phyloP scores from a whole-genome alignment of 2,797 vertebrate genomes.

The Hipposideros larvatus region DNA sequence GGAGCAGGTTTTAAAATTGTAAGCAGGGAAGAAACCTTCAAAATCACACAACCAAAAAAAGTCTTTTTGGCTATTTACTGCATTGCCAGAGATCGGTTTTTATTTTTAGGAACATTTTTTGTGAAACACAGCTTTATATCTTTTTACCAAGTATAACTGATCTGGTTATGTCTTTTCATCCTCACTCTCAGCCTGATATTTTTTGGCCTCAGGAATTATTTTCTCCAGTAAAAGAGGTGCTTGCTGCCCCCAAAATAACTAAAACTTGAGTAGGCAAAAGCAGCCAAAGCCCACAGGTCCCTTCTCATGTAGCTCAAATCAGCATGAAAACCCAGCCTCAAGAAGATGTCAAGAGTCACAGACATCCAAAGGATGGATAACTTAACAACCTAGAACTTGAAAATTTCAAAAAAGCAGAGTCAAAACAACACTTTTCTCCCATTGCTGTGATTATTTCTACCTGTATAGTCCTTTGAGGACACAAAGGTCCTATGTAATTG shows the following conservation, averaged over 20 bases:
- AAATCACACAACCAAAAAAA: constrained; percentile 62
- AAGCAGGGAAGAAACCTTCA: constrained; percentile 7
- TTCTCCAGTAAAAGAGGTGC: constrained; percentile 27
- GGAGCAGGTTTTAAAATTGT: neutral
- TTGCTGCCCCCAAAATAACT: neutral
- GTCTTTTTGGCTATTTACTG: constrained; percentile 24
- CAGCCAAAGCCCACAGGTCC: neutral
- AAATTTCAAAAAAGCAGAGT: constrained; percentile 20
- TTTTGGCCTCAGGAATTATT: neutral
- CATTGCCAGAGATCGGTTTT: neutral
- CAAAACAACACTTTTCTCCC: neutral
- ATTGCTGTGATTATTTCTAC: neutral
- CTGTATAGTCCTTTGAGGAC: neutral
- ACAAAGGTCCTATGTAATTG: neutral
- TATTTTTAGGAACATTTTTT: constrained; percentile 67
- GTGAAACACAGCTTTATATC: neutral
- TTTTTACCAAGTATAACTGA: constrained; percentile 32
- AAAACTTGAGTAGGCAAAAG: neutral
- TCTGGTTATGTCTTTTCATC: constrained; percentile 22
- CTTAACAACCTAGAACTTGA: neutral
- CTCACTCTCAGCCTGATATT: constrained; percentile 27
- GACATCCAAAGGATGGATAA: neutral
- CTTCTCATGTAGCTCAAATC: neutral
- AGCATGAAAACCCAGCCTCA: neutral
- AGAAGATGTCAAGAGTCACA: neutral